phyloP scores from a whole-genome alignment of 2,113 vertebrate genomes.

The Glareola pratincola region DNA sequence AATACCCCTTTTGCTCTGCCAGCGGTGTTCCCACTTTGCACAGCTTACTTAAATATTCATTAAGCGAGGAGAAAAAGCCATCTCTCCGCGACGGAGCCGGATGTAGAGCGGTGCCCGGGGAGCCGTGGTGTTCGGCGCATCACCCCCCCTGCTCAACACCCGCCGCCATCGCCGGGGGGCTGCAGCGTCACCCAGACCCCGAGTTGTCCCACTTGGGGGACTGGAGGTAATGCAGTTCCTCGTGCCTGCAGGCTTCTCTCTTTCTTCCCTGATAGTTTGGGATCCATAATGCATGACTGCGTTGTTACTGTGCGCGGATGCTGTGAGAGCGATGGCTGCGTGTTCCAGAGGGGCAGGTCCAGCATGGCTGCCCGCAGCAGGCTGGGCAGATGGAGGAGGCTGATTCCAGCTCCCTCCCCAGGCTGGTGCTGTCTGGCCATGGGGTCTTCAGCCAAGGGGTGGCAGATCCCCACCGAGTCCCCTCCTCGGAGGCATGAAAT shows the following conservation, averaged over 20 bases:
- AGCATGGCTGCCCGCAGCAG: rapidly evolving
- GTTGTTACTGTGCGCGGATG: neutral
- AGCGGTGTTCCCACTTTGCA: neutral
- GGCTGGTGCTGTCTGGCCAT: neutral
- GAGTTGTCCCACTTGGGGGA: neutral
- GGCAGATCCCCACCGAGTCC: neutral
- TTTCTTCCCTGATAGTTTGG: neutral
- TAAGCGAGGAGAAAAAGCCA: neutral
- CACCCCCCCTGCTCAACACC: neutral
- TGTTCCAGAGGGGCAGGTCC: neutral
- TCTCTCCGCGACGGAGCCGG: neutral
- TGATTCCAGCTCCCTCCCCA: neutral
- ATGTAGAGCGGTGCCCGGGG: neutral
- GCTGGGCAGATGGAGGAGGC: neutral
- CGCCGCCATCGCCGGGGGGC: neutral
- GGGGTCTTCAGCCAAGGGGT: neutral
- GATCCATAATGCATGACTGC: rapidly evolving
- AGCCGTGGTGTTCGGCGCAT: neutral
- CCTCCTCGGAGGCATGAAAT: rapidly evolving
- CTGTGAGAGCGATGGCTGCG: rapidly evolving
- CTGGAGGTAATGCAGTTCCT: neutral
- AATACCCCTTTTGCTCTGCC: conserved; percentile 9
- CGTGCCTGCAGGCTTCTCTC: neutral
- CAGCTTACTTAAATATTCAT: conserved; percentile 59
- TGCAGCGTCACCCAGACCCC: neutral